Conservation (phyloP, 1,140 invertebrate genomes). For the Drosophila athabasca region DNA sequence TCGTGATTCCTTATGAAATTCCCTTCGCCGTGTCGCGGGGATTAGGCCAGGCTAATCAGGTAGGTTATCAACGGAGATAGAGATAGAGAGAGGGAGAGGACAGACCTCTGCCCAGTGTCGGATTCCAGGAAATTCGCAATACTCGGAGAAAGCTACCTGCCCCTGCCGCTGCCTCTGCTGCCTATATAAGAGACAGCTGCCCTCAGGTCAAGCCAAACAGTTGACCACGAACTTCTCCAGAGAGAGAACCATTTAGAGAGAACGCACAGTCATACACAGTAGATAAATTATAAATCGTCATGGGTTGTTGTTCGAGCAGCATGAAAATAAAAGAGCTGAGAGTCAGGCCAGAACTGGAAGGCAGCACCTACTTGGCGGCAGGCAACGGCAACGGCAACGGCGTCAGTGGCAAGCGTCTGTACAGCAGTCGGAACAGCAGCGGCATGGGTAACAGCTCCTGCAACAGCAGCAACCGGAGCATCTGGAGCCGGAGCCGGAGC, state of each 20-base stretch:
- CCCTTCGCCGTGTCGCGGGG: constrained; percentile 26
- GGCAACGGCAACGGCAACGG: too few relatives aligned
- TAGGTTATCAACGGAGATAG: neutral
- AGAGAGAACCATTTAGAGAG: constrained; percentile 2
- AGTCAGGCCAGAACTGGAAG: constrained; percentile 13
- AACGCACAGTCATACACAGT: too few relatives aligned
- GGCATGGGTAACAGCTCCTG: constrained; percentile 38
- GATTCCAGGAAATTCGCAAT: constrained; percentile 25
- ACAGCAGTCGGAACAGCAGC: constrained; percentile 42
- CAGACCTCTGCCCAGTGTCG: too few relatives aligned
- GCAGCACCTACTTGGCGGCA: constrained; percentile 42
- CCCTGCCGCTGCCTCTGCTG: constrained; percentile 7
- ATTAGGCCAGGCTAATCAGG: constrained; percentile 42
- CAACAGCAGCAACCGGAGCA: constrained; percentile 39
- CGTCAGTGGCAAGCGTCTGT: constrained; percentile 43
- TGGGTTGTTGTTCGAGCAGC: constrained; percentile 70
- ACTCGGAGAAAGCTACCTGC: too few relatives aligned
- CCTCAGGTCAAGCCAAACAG: constrained; percentile 30
- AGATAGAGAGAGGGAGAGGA: too few relatives aligned
- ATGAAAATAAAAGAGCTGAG: constrained; percentile 43
- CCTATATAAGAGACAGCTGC: constrained; percentile 37
- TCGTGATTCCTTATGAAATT: constrained; percentile 34
- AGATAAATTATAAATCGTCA: constrained; percentile 13
- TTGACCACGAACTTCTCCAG: constrained; percentile 6
- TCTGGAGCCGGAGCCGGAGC: constrained; percentile 39